These are phyloP conservation scores for Zosterops japonicus DNA, from an alignment of 2,113 vertebrate species.

Conservation along the genomic window DNA sequence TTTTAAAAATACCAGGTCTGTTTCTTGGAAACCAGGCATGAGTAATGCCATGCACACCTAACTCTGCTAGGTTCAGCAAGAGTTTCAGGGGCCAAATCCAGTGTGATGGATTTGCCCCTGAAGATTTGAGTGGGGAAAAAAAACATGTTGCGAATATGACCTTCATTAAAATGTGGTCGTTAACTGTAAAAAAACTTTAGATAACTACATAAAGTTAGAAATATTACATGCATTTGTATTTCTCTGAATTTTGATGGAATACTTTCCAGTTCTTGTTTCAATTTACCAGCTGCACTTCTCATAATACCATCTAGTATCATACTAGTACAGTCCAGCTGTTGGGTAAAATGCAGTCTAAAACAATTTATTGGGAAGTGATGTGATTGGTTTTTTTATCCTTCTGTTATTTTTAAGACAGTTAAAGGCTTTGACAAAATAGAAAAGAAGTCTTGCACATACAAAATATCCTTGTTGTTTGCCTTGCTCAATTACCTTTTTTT, in stretches of 20 bases:
- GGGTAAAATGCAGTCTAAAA: background rate
- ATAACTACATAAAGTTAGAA: background rate
- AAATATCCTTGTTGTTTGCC: slow-evolving; percentile 3
- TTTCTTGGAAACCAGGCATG: background rate
- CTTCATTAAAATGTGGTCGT: background rate
- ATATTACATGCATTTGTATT: background rate
- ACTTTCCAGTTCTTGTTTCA: background rate
- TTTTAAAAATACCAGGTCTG: background rate
- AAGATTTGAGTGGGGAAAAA: background rate
- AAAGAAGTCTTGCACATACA: background rate
- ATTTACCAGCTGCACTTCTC: background rate
- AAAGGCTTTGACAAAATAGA: background rate
- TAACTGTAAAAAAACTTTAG: background rate
- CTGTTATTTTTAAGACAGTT: background rate
- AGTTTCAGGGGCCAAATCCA: background rate
- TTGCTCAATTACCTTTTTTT: slow-evolving; percentile 1
- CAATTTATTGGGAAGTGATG: background rate
- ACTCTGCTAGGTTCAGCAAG: background rate
- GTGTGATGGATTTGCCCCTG: background rate
- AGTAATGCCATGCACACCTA: background rate
- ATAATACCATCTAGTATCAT: background rate
- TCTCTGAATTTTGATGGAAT: background rate
- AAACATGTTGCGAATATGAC: background rate
- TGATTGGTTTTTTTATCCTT: background rate
- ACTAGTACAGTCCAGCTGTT: background rate